These are phyloP conservation scores for Camarhynchus parvulus DNA, from an alignment of 2,113 vertebrate species.

Conservation along the genomic window DNA sequence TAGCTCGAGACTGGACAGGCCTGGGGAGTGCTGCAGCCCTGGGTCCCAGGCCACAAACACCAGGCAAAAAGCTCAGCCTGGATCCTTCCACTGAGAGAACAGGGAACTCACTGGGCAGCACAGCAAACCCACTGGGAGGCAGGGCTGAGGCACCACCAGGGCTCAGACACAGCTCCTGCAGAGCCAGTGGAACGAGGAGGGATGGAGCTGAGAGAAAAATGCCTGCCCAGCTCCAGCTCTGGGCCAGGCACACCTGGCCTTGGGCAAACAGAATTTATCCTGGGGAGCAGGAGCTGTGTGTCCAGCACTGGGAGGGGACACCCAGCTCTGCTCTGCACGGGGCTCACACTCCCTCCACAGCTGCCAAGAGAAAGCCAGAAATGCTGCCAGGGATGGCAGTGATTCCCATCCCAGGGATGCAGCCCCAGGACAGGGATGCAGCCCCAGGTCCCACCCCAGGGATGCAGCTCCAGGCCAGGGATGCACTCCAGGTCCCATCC, in stretches of 20 bases:
- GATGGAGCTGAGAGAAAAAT: not conserved
- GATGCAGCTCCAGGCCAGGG: not conserved
- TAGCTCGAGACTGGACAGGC: rapidly evolving
- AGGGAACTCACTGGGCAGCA: not conserved
- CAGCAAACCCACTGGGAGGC: not conserved
- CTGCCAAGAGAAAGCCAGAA: not conserved
- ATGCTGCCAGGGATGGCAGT: not conserved
- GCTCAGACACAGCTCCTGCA: not conserved
- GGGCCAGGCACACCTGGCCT: not conserved
- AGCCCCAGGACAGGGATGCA: not conserved
- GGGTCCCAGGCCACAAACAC: not conserved
- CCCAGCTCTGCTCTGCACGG: not conserved
- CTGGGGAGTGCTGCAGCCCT: not conserved
- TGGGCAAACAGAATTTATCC: not conserved
- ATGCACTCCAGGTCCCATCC: not conserved
- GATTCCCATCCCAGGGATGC: no score
- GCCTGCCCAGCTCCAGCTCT: not conserved
- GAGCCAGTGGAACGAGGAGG: not conserved
- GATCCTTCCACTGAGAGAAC: not conserved
- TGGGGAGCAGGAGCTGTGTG: not conserved
- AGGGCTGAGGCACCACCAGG: not conserved
- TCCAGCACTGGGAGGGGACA: not conserved
- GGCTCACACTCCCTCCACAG: not conserved
- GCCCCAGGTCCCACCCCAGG: not conserved
- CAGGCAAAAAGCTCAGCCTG: not conserved